Evolutionary conservation across 2,797 vertebrate species (phyloP).

Genomic region (Chromobotia macracanthus): DNA sequence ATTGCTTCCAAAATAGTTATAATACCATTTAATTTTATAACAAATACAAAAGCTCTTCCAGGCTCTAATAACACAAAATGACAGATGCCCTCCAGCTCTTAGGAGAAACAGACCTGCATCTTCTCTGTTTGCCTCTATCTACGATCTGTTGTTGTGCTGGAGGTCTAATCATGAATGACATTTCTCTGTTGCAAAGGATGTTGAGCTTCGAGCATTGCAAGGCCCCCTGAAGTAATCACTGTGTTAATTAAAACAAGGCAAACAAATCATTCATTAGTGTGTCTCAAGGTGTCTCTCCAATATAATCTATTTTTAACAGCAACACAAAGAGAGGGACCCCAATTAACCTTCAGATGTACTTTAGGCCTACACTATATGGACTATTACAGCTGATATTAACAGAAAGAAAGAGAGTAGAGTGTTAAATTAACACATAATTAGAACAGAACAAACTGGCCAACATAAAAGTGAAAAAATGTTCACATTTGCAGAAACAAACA

Average conservation of each 20-base stretch:
- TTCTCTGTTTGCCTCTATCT: conserved; percentile 35
- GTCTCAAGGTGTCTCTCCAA: conserved; percentile 58
- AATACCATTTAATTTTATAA: conserved; percentile 46
- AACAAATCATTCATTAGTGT: conserved; percentile 57
- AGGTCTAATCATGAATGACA: conserved; percentile 54
- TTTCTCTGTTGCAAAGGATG: conserved; percentile 31
- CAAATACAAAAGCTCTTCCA: conserved; percentile 14
- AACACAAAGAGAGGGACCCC: conserved; percentile 55
- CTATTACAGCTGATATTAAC: conserved; percentile 57
- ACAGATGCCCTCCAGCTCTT: conserved; percentile 9
- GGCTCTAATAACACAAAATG: conserved; percentile 24
- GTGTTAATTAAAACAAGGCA: conserved; percentile 55
- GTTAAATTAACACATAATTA: conserved; percentile 19
- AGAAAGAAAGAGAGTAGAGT: conserved; percentile 12
- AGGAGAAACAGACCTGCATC: background rate
- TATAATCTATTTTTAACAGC: conserved; percentile 60
- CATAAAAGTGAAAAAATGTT: background rate
- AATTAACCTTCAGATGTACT: conserved; percentile 61
- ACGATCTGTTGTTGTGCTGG: conserved; percentile 33
- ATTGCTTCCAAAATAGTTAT: conserved; percentile 13
- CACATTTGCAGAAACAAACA: conserved; percentile 10
- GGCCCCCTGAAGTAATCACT: conserved; percentile 39
- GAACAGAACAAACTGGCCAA: conserved; percentile 1
- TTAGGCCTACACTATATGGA: conserved; percentile 37
- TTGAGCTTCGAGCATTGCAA: conserved; percentile 35